Conservation (phyloP, 1,140 invertebrate species). For the Cyclargus thomasi region DNA sequence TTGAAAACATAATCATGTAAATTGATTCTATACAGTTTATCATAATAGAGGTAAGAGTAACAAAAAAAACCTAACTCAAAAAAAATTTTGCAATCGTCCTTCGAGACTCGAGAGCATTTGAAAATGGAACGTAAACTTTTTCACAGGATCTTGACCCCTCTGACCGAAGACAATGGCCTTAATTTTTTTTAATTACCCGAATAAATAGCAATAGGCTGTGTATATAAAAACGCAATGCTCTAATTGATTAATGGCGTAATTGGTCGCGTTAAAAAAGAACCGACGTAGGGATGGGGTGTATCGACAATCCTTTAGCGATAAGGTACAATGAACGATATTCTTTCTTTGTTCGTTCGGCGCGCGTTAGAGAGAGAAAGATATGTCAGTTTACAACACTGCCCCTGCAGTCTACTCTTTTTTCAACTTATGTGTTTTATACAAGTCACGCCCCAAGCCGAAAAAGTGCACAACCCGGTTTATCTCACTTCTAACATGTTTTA, state of each 20-base stretch:
- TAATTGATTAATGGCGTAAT: neutral
- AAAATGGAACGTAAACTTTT: neutral
- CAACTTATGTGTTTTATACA: too few relatives aligned
- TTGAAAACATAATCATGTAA: neutral
- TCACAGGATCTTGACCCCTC: neutral
- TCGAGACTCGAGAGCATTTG: neutral
- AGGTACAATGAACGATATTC: too few relatives aligned
- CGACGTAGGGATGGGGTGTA: neutral
- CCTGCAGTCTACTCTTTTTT: too few relatives aligned
- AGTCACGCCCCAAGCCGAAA: too few relatives aligned
- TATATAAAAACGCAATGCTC: neutral
- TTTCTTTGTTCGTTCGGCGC: too few relatives aligned
- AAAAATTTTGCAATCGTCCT: neutral
- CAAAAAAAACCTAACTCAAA: too few relatives aligned
- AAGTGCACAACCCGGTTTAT: too few relatives aligned
- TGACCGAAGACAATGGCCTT: neutral
- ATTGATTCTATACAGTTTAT: neutral
- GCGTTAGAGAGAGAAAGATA: too few relatives aligned
- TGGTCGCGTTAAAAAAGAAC: neutral
- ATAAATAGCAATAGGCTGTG: neutral
- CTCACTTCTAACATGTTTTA: too few relatives aligned
- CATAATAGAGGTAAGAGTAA: too few relatives aligned
- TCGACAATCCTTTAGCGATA: too few relatives aligned
- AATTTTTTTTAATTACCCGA: conserved; percentile 2
- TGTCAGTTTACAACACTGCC: too few relatives aligned